These are phyloP conservation scores for Idaea biselata DNA, from an alignment of 2,888 invertebrate species.

Conservation along the genomic window DNA sequence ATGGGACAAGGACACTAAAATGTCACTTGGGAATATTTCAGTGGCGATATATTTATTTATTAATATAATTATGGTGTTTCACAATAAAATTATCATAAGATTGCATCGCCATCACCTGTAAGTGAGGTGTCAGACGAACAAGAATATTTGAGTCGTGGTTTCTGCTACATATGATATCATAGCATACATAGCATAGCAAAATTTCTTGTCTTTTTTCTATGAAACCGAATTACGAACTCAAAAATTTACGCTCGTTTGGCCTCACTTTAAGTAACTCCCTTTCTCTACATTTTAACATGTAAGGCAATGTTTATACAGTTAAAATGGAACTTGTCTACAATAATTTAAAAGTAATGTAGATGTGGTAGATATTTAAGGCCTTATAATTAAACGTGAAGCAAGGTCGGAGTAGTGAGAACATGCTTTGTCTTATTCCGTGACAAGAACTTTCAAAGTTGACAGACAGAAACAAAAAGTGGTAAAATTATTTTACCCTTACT, in stretches of 20 bases:
- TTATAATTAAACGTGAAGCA: no score
- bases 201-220: no score
- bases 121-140: not conserved
- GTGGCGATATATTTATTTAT: conserved; percentile 15
- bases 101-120: conserved; percentile 47
- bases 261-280: not conserved
- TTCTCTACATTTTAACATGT: not conserved
- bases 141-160: no score
- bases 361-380: not conserved
- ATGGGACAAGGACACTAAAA: not conserved
- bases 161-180: no score
- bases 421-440: no score
- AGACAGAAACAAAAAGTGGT: no score
- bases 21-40: not conserved
- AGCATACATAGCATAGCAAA: no score
- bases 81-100: conserved; percentile 49
- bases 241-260: not conserved
- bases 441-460: no score
- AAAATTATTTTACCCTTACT: no score
- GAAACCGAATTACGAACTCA: no score
- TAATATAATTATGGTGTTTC: conserved; percentile 44
- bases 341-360: not conserved
- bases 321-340: not conserved
- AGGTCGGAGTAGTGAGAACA: no score
- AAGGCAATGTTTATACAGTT: not conserved